Conservation (phyloP, 2,888 invertebrate genomes). For the Gnatocerus cornutus region DNA sequence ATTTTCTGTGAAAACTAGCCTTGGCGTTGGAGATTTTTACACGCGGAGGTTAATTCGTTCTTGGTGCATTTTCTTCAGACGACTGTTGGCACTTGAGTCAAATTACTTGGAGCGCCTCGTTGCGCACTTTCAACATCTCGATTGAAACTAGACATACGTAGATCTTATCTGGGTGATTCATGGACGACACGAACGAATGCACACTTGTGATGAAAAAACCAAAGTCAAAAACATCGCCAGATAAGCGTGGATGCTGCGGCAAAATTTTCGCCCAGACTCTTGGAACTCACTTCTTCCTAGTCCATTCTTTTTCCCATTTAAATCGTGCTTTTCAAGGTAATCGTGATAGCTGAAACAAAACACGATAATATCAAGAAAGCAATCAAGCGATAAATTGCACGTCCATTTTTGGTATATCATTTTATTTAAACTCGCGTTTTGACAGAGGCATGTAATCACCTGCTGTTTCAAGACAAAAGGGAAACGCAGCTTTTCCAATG, state of each 20-base stretch:
- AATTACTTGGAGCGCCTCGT: conserved; percentile 54
- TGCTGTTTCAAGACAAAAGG: conserved; percentile 13
- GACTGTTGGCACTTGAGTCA: conserved; percentile 56
- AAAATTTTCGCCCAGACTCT: neutral
- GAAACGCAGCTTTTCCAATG: conserved; percentile 2
- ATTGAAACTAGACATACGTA: conserved; percentile 58
- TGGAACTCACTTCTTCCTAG: neutral
- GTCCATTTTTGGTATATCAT: conserved; percentile 34
- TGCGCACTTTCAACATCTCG: conserved; percentile 55
- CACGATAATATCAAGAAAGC: conserved; percentile 30
- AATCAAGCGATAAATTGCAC: conserved; percentile 39
- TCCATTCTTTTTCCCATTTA: conserved; percentile 15
- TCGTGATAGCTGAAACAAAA: conserved; percentile 31
- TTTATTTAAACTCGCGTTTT: conserved; percentile 23
- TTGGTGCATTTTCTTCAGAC: conserved; percentile 24
- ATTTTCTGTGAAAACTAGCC: conserved; percentile 42
- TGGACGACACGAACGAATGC: conserved; percentile 50
- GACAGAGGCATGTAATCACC: conserved; percentile 29
- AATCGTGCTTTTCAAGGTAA: conserved; percentile 26
- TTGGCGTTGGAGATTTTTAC: conserved; percentile 27
- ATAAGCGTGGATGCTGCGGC: too few relatives aligned
- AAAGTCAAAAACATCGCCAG: conserved; percentile 33
- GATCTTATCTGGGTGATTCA: conserved; percentile 57
- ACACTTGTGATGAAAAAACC: conserved; percentile 45
- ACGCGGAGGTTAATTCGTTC: conserved; percentile 18